Conservation (phyloP, 2,888 invertebrate species). For the Salpingus planirostris region DNA sequence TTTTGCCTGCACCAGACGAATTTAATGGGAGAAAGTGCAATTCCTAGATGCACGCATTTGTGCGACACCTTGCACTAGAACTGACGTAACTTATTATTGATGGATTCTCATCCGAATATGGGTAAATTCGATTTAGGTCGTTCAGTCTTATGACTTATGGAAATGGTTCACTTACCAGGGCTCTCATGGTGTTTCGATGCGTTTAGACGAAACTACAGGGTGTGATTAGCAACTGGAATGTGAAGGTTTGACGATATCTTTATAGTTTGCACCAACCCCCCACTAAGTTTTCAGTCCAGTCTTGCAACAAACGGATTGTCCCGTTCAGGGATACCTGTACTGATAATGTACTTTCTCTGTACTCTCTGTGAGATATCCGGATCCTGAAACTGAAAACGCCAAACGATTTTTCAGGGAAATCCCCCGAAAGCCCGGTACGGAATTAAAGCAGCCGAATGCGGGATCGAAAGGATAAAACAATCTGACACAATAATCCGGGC, state of each 20-base stretch:
- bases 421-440: no score
- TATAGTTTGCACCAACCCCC: constrained; percentile 25
- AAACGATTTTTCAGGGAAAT: no score
- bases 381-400: no score
- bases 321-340: constrained; percentile 24
- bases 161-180: constrained; percentile 25
- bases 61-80: constrained; percentile 13
- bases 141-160: no score
- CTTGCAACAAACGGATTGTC: constrained; percentile 20
- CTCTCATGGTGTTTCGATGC: constrained; percentile 19
- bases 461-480: no score
- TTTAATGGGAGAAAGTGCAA: constrained; percentile 11
- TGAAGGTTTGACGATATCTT: constrained; percentile 22
- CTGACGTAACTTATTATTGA: no score
- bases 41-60: constrained; percentile 4
- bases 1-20: no score
- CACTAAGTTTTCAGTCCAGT: constrained; percentile 20
- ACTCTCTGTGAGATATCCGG: no score
- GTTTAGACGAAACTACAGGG: constrained; percentile 15
- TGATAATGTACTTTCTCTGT: constrained; percentile 23
- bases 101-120: no score
- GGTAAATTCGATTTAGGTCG: no score
- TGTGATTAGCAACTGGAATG: constrained; percentile 20
- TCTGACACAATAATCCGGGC: no score
- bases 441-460: no score